A percentile compares a stretch with the other conserved stretches of the same genome.
Conservation (phyloP, 2,888 invertebrate genomes). For the Papilio protenor region DNA sequence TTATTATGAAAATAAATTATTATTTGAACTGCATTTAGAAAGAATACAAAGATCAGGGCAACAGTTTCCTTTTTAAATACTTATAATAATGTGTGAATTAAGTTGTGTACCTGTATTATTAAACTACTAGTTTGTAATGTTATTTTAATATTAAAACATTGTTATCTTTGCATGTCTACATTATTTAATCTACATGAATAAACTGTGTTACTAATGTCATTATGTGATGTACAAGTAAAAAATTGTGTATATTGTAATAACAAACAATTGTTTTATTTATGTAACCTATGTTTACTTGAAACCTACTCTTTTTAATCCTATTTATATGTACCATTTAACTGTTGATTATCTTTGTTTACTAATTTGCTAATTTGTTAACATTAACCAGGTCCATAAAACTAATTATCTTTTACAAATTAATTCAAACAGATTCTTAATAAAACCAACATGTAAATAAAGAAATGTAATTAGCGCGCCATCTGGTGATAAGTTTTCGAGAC, state of each 20-base stretch:
- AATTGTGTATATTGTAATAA: background rate
- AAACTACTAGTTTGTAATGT: slow-evolving; percentile 60
- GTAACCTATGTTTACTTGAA: background rate
- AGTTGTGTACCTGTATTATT: slow-evolving; percentile 66
- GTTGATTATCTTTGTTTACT: background rate
- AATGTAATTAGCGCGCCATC: slow-evolving; percentile 65
- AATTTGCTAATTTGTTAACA: background rate
- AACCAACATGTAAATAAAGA: slow-evolving; percentile 29
- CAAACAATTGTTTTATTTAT: slow-evolving; percentile 9
- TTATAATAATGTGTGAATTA: slow-evolving; percentile 52
- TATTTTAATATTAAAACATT: slow-evolving; percentile 56
- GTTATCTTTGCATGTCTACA: slow-evolving; percentile 46
- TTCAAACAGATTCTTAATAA: background rate
- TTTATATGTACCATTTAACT: background rate
- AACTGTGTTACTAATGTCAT: background rate
- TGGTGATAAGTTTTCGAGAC: slow-evolving; percentile 60
- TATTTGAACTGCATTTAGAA: slow-evolving; percentile 93
- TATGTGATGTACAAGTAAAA: slow-evolving; percentile 1
- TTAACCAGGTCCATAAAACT: background rate
- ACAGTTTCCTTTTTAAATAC: slow-evolving; percentile 72
- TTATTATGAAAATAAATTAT: slow-evolving; percentile 94
- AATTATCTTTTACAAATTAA: background rate
- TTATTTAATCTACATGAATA: slow-evolving; percentile 20
- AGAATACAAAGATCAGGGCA: slow-evolving; percentile 88
- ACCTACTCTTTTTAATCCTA: background rate